Evolutionary conservation across 2,888 invertebrate species (phyloP), one percentile per base, ranked within the genome.

Genomic region (Cordilura impudica): DNA sequence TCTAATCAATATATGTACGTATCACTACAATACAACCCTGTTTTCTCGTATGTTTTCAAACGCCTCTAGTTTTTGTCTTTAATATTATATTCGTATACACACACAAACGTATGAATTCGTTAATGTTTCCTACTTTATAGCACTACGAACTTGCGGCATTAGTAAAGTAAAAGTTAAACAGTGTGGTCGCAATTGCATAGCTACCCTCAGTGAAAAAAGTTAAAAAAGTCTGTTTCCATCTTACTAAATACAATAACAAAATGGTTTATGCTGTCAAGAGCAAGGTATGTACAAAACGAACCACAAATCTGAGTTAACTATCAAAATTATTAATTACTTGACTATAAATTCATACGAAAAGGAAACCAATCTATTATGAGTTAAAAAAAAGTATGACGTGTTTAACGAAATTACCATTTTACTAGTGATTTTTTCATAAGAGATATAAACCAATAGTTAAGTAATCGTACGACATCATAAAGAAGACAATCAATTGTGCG

Each of bases 211-310:
- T 75, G 45, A 65, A 47, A 14, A 71, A 47, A 56, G n/a, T 8
- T n/a, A 45, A 12, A 49, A 66, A 21, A 21, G 39, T 39, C n/a
- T 39, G n/a, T 39, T 39, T 73, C 14, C 31, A 45, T 63, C n/a
- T 14, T 65, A 56, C 58, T 54, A 35, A 76, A 73, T 43, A 53
- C 56, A 66, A 75, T 70, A 78, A 82, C 75, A 88, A 86, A 85
- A 88, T 88, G 88, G 89, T 88, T 83, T 86, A 88, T 83, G 71
- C 84, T 69, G 86, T 88, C 18, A 88, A 87, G 82, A 85, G 82
- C 84, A 82, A 83, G 85, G 88, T 88, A 84, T 87, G 88, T 83
- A 63, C n/a, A 8, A 12, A 8, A 12, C 12, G 29, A 31, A 31
- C 19, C 21, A 39, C 39, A 39, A 39, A 39, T 4, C n/a, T 31